These are phyloP conservation scores for Globicephala melas DNA, from an alignment of 2,113 vertebrate species.

Conservation along the genomic window DNA sequence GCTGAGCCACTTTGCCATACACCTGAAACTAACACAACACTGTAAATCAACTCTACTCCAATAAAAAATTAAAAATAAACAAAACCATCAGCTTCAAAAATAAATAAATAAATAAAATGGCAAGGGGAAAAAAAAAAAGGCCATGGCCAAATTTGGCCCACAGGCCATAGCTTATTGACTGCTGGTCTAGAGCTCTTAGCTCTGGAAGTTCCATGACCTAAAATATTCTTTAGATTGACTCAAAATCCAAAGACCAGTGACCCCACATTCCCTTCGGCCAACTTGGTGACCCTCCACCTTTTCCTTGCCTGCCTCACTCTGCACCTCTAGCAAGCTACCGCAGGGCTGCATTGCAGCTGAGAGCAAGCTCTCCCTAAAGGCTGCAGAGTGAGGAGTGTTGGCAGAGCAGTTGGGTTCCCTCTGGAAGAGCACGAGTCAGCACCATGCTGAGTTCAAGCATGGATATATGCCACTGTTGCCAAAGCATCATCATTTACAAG, in stretches of 20 bases:
- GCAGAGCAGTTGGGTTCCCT: background rate
- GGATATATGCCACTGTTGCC: background rate
- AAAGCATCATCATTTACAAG: background rate
- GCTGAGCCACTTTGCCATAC: background rate
- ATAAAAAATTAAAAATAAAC: background rate
- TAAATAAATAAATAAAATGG: background rate
- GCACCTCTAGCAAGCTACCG: background rate
- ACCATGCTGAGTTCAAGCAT: background rate
- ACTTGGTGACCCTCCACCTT: background rate
- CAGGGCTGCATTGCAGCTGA: background rate
- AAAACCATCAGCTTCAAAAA: background rate
- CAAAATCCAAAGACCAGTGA: background rate
- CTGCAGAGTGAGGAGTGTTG: background rate
- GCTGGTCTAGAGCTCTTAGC: background rate
- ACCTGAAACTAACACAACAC: background rate
- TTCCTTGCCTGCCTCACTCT: background rate
- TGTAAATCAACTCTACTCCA: background rate
- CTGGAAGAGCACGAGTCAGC: background rate
- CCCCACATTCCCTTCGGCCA: background rate
- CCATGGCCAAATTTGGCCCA: background rate
- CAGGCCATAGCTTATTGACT: background rate
- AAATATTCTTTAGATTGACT: background rate
- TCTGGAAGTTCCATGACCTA: background rate
- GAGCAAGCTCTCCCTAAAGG: background rate
- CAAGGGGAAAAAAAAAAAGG: too few species aligned